Percentiles rank a stretch among this genome's conserved stretches.
These are phyloP conservation scores for Digitonthophagus gazella DNA, from an alignment of 2,888 invertebrate genomes.

Conservation along the genomic window DNA sequence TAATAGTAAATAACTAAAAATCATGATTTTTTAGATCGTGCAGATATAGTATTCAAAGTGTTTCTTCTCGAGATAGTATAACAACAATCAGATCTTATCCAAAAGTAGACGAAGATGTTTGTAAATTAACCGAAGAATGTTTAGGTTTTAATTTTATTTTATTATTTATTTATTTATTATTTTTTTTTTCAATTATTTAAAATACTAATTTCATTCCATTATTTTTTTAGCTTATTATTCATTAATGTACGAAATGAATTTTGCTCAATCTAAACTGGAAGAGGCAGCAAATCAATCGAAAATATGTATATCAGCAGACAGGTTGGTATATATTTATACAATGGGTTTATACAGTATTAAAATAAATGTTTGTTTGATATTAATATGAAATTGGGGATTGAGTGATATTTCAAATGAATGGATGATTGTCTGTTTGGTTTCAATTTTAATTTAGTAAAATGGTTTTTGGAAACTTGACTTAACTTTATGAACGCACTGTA, in stretches of 20 bases:
- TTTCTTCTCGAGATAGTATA: constrained; percentile 22
- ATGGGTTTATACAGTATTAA: too few species aligned
- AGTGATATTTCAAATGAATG: too few species aligned
- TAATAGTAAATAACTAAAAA: neutral
- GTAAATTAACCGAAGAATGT: constrained; percentile 29
- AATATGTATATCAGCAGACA: constrained; percentile 44
- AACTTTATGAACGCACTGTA: too few species aligned
- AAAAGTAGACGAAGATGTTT: constrained; percentile 18
- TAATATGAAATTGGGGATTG: too few species aligned
- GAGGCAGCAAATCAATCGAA: constrained; percentile 45
- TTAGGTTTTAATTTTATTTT: constrained; percentile 22
- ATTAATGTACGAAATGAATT: constrained; percentile 33
- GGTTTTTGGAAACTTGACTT: too few species aligned
- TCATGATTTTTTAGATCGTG: neutral
- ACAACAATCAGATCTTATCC: constrained; percentile 7
- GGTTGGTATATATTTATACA: too few species aligned
- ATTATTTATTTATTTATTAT: too few species aligned
- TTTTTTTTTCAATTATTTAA: too few species aligned
- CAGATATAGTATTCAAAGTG: constrained; percentile 24
- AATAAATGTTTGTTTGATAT: too few species aligned
- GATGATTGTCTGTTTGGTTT: too few species aligned
- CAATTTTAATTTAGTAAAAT: too few species aligned
- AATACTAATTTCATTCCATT: too few species aligned
- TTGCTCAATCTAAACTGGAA: constrained; percentile 44
- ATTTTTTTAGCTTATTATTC: constrained; percentile 9